A percentile compares a stretch with the other conserved stretches of the same genome.
Conservation (phyloP, 2,113 vertebrate genomes). For the Lontra canadensis region DNA sequence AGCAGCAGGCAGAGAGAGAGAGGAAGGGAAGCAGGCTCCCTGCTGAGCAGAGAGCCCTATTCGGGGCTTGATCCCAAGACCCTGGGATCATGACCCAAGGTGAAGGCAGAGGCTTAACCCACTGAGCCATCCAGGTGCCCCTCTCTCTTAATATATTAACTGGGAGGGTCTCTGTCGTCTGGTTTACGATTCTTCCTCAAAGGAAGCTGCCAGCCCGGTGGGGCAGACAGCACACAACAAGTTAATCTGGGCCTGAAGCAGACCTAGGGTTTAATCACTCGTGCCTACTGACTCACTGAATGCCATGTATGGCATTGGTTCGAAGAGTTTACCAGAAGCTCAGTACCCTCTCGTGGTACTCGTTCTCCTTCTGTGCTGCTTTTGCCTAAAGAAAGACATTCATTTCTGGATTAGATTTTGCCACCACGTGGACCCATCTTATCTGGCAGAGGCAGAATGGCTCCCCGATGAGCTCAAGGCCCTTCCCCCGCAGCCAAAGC, state of each 20-base stretch:
- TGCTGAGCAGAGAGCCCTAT: no score
- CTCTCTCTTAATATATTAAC: neutral
- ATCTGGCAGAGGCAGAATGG: constrained; percentile 54
- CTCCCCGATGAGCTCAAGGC: constrained; percentile 59
- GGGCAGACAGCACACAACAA: neutral
- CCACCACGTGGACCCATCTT: constrained; percentile 57
- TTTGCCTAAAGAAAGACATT: constrained; percentile 47
- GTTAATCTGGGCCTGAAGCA: neutral
- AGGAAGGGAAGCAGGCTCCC: no score
- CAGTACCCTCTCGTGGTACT: neutral
- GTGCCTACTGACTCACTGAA: neutral
- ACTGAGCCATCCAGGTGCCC: no score
- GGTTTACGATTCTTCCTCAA: neutral
- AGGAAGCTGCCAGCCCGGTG: neutral
- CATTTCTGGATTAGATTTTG: constrained; percentile 49
- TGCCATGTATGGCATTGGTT: neutral
- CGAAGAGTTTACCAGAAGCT: neutral
- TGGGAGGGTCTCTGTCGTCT: neutral
- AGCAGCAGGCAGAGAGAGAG: no score
- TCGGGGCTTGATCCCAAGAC: no score
- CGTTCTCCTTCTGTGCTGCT: neutral
- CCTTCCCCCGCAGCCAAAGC: constrained; percentile 63
- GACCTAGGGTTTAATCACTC: neutral
- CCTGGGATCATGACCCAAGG: no score
- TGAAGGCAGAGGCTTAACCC: no score